Percentiles rank a stretch among this genome's conserved stretches.
These are phyloP conservation scores for Chaenocephalus aceratus DNA, from an alignment of 2,113 vertebrate species.

Conservation along the genomic window DNA sequence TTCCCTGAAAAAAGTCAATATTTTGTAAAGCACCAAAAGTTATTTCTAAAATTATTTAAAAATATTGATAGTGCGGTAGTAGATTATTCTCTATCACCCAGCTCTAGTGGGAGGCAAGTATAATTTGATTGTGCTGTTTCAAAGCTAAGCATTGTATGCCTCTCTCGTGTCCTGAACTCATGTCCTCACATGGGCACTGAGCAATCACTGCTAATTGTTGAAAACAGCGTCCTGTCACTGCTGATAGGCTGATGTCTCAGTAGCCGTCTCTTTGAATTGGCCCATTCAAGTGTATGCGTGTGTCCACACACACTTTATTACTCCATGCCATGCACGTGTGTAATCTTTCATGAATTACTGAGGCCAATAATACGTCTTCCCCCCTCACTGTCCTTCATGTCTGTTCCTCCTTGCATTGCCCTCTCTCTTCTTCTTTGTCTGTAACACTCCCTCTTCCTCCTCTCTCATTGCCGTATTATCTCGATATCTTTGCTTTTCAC, in stretches of 20 bases:
- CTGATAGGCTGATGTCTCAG: conserved; percentile 38
- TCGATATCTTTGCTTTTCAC: conserved; percentile 3
- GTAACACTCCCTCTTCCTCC: conserved; percentile 4
- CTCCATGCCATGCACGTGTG: neutral
- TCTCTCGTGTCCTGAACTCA: conserved; percentile 30
- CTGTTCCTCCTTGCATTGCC: neutral
- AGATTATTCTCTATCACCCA: too few species aligned
- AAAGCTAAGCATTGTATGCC: conserved; percentile 6
- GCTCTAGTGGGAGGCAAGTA: neutral
- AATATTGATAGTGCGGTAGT: too few species aligned
- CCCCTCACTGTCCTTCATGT: conserved; percentile 9
- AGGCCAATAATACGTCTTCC: conserved; percentile 1
- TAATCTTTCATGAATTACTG: conserved; percentile 9
- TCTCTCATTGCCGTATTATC: neutral
- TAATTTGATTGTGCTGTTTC: conserved; percentile 38
- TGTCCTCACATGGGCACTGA: conserved; percentile 34
- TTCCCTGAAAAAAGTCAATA: too few species aligned
- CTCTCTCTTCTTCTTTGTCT: conserved; percentile 16
- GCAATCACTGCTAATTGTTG: conserved; percentile 45
- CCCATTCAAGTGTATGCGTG: conserved; percentile 28
- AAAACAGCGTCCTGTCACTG: conserved; percentile 28
- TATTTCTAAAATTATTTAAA: too few species aligned
- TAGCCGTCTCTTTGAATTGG: conserved; percentile 41
- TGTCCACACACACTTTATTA: neutral
- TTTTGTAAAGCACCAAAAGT: too few species aligned